Evolutionary conservation across 2,113 vertebrate species (phyloP).

Genomic region (Bufo bufo): DNA sequence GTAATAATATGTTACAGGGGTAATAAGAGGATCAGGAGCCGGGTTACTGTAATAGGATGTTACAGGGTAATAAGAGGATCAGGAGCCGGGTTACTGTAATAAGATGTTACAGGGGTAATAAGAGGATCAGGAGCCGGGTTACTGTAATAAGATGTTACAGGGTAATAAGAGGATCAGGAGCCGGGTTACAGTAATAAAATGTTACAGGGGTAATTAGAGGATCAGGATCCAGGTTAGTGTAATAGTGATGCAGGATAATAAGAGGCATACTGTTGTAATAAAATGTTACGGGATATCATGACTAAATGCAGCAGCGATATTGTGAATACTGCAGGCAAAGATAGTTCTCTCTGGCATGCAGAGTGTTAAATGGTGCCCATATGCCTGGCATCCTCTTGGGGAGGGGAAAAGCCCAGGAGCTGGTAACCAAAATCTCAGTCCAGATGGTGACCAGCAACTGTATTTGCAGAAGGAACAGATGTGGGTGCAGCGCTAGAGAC

Average conservation of each 20-base stretch:
- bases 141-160: constrained; percentile 14
- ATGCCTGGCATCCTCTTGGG: constrained; percentile 47
- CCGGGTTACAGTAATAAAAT: constrained; percentile 28
- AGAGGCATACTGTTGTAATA: neutral
- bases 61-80: constrained; percentile 16
- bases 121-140: constrained; percentile 15
- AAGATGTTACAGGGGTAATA: constrained; percentile 11
- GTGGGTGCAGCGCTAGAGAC: constrained; percentile 48
- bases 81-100: constrained; percentile 21
- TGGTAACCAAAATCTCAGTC: constrained; percentile 55
- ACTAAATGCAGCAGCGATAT: neutral
- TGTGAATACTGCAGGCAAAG: neutral
- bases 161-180: constrained; percentile 16
- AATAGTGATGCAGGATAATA: neutral
- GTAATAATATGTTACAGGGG: constrained; percentile 2
- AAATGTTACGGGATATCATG: constrained; percentile 12
- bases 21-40: constrained; percentile 16
- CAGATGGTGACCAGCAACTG: constrained; percentile 57
- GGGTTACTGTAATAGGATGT: constrained; percentile 12
- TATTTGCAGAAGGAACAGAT: constrained; percentile 57
- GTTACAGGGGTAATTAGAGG: neutral
- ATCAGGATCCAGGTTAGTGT: neutral
- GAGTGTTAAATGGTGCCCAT: constrained; percentile 49
- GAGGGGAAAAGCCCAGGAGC: constrained; percentile 45
- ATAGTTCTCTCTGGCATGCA: neutral